These are phyloP conservation scores for Alitta virens DNA, from an alignment of 2,888 invertebrate genomes.

Conservation along the genomic window DNA sequence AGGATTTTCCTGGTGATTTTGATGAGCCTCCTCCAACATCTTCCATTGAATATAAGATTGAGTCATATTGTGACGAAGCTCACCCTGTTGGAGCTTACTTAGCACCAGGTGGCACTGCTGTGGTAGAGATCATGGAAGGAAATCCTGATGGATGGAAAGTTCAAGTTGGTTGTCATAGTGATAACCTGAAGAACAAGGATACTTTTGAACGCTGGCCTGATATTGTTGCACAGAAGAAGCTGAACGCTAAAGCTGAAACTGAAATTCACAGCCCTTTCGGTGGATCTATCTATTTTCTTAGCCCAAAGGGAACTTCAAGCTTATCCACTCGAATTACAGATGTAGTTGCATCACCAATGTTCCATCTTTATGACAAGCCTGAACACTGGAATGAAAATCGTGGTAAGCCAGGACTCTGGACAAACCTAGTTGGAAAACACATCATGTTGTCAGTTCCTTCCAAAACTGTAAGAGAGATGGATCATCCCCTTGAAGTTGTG, in stretches of 20 bases:
- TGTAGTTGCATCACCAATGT: not conserved
- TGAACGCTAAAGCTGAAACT: not conserved
- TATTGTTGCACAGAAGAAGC: not conserved
- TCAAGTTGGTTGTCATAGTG: not conserved
- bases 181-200: not conserved
- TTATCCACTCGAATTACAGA: not conserved
- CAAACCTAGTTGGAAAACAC: not conserved
- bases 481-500: not conserved
- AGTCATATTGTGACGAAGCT: too few relatives aligned
- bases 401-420: not conserved
- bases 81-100: too few relatives aligned
- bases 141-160: not conserved
- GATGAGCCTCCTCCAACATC: not conserved
- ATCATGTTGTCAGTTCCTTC: not conserved
- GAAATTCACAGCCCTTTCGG: not conserved
- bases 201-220: not conserved
- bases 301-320: not conserved
- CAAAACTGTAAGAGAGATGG: not conserved
- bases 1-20: constrained; percentile 1
- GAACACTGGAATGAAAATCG: not conserved
- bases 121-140: too few relatives aligned
- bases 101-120: too few relatives aligned
- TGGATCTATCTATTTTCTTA: not conserved
- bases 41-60: too few relatives aligned
- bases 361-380: not conserved